phyloP scores from a whole-genome alignment of 2,113 vertebrate species.

The Odontesthes bonariensis region DNA sequence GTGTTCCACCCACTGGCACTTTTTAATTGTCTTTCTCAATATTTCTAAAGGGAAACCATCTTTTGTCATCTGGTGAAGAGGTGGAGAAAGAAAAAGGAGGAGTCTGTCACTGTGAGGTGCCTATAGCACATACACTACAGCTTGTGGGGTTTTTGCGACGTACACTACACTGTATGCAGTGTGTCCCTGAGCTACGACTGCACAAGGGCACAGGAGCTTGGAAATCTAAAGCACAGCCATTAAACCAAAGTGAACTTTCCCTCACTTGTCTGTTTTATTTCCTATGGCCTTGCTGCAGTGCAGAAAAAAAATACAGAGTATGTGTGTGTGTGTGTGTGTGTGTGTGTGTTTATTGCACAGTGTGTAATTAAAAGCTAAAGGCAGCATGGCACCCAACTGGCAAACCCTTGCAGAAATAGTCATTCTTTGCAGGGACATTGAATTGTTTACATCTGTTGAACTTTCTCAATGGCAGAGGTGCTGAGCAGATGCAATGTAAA shows the following conservation, averaged over 20 bases:
- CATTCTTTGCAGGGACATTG: constrained; percentile 60
- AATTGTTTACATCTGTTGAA: constrained; percentile 65
- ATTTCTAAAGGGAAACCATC: constrained; percentile 53
- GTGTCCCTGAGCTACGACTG: constrained; percentile 47
- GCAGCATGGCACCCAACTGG: constrained; percentile 38
- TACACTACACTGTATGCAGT: constrained; percentile 31
- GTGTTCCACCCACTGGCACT: constrained; percentile 47
- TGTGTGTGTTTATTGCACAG: constrained; percentile 44
- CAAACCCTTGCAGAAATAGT: constrained; percentile 51
- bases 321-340: too few relatives aligned
- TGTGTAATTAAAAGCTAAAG: constrained; percentile 71
- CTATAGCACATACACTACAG: constrained; percentile 62
- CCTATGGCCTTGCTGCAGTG: constrained; percentile 39
- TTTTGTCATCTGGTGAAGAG: constrained; percentile 69
- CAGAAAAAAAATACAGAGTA: constrained; percentile 53
- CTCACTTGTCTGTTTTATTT: constrained; percentile 54
- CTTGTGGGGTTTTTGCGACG: constrained; percentile 38
- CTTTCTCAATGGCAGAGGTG: constrained; percentile 47
- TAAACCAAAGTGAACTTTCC: constrained; percentile 39
- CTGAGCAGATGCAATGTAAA: constrained; percentile 62
- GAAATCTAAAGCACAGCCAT: constrained; percentile 51
- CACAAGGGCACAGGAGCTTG: constrained; percentile 39
- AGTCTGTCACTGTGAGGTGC: constrained; percentile 58
- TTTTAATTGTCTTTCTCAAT: constrained; percentile 54
- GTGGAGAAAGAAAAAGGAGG: constrained; percentile 52